Evolutionary conservation across 2,113 vertebrate genomes (phyloP).

Genomic region (Eonycteris spelaea): DNA sequence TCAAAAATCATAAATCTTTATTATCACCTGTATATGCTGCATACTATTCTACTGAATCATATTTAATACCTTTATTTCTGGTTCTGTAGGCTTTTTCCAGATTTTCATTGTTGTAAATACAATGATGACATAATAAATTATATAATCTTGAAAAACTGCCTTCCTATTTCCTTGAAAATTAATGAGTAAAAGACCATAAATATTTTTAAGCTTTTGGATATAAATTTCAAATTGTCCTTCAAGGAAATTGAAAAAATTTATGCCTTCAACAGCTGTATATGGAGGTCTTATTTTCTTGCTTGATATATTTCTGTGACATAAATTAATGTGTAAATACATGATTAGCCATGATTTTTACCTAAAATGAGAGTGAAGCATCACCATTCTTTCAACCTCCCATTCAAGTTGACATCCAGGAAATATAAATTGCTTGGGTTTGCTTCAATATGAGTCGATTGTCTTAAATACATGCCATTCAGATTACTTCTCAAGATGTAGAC

Average conservation of each 20-base stretch:
- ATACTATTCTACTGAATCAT: not conserved
- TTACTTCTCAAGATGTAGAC: not conserved
- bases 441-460: constrained; percentile 18
- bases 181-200: not conserved
- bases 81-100: not conserved
- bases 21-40: not conserved
- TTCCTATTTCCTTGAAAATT: constrained; percentile 18
- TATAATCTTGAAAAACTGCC: not conserved
- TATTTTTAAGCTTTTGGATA: constrained; percentile 26
- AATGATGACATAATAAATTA: constrained; percentile 7
- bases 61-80: not conserved
- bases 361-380: not conserved
- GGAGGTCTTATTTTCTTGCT: not conserved
- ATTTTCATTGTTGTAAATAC: not conserved
- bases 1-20: not conserved
- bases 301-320: not conserved
- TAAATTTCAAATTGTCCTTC: not conserved
- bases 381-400: not conserved
- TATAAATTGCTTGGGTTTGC: not conserved
- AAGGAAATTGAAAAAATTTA: not conserved
- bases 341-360: constrained; percentile 17
- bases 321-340: not conserved
- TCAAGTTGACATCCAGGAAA: constrained; percentile 5
- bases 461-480: constrained; percentile 36
- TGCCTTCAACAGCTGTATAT: not conserved